Evolutionary conservation across 1,140 invertebrate genomes (phyloP).

Genomic region (Archivesica marissinica): DNA sequence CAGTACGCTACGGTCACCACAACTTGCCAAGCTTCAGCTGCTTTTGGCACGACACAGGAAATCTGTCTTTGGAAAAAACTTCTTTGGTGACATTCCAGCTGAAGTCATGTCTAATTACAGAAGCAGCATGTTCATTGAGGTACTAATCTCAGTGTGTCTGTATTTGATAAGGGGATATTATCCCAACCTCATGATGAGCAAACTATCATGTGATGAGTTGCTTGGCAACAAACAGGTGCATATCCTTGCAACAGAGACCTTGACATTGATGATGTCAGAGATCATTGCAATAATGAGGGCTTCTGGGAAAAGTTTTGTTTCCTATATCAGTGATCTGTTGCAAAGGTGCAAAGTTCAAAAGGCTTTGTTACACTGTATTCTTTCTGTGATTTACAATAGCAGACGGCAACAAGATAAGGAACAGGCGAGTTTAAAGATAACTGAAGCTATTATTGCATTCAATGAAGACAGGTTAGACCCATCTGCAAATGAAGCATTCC

Average conservation of each 20-base stretch:
- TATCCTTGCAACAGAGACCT: conserved; percentile 90
- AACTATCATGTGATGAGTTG: conserved; percentile 90
- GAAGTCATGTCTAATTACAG: conserved; percentile 85
- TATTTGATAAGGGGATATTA: conserved; percentile 94
- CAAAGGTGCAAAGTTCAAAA: conserved; percentile 94
- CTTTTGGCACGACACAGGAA: conserved; percentile 91
- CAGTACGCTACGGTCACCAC: conserved; percentile 83
- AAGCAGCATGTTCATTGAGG: conserved; percentile 93
- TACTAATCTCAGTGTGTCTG: conserved; percentile 91
- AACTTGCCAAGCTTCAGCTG: conserved; percentile 86
- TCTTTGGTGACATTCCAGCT: conserved; percentile 88
- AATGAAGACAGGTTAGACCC: conserved; percentile 88
- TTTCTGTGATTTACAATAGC: conserved; percentile 90
- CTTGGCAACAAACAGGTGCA: conserved; percentile 90
- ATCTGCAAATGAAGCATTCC: conserved; percentile 91
- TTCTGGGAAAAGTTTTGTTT: conserved; percentile 91
- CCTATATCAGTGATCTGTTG: conserved; percentile 92
- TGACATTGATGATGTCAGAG: conserved; percentile 91
- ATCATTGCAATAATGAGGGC: conserved; percentile 92
- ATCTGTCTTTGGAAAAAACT: conserved; percentile 92
- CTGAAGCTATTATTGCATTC: conserved; percentile 93
- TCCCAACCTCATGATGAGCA: conserved; percentile 88
- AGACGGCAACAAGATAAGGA: conserved; percentile 76
- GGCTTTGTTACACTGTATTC: conserved; percentile 92
- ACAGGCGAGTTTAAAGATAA: conserved; percentile 87